Evolutionary conservation across 2,113 vertebrate species (phyloP).

Genomic region (Psilopsiagon aurifrons): DNA sequence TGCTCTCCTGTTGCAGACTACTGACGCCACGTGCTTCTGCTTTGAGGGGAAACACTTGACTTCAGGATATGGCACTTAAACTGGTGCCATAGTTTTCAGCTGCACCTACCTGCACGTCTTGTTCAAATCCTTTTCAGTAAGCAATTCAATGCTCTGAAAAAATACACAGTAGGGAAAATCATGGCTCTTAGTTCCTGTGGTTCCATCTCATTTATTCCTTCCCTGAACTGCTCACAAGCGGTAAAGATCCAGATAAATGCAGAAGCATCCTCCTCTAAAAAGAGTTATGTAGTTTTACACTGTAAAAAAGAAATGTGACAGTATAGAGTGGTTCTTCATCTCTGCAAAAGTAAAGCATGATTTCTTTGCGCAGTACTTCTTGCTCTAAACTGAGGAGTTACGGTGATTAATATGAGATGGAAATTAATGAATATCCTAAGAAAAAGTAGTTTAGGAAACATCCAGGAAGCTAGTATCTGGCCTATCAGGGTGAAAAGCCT

Average conservation of each 20-base stretch:
- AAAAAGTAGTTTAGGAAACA: not conserved
- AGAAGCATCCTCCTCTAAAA: not conserved
- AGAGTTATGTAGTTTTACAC: not conserved
- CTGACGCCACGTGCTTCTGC: not conserved
- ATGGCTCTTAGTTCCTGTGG: not conserved
- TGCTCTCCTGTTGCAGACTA: not conserved
- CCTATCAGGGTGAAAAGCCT: not conserved
- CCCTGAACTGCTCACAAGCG: not conserved
- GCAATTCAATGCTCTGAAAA: not conserved
- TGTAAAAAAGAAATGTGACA: not conserved
- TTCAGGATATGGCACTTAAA: not conserved
- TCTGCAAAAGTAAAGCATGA: not conserved
- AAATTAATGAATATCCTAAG: not conserved
- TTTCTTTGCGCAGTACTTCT: not conserved
- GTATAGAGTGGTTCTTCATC: not conserved
- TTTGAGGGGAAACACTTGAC: not conserved
- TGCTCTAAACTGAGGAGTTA: not conserved
- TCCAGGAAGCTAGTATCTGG: not conserved
- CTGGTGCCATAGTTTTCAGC: not conserved
- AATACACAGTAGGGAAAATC: not conserved
- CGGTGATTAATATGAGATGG: not conserved
- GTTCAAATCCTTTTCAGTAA: not conserved
- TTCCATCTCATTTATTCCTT: not conserved
- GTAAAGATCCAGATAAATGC: not conserved
- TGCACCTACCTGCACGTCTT: not conserved